A percentile compares a stretch with the other conserved stretches of the same genome.
These are phyloP conservation scores for Sitta carolinensis DNA, from an alignment of 2,797 vertebrate genomes.

Conservation along the genomic window DNA sequence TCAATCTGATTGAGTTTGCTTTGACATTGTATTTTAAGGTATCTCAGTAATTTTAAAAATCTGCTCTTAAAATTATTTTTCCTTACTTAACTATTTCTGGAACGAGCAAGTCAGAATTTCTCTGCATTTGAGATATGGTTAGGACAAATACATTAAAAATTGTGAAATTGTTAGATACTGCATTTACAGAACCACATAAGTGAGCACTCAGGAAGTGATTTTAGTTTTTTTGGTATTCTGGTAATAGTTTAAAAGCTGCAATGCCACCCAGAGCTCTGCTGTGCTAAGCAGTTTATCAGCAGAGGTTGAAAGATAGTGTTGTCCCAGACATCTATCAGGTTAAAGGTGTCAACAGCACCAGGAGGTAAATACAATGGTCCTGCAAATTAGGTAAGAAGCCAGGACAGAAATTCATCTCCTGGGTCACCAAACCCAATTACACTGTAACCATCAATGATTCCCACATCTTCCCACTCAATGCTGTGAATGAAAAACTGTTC, in stretches of 20 bases:
- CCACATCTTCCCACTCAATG: background rate
- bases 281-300: background rate
- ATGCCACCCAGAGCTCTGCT: background rate
- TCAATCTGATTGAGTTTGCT: background rate
- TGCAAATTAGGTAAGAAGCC: background rate
- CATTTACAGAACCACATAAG: background rate
- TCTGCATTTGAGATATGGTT: background rate
- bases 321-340: background rate
- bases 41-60: background rate
- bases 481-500: background rate
- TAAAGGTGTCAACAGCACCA: background rate
- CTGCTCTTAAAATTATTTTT: background rate
- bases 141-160: background rate
- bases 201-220: background rate
- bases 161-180: background rate
- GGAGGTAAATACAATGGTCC: background rate
- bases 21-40: background rate
- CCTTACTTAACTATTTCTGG: background rate
- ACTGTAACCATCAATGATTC: background rate
- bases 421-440: background rate
- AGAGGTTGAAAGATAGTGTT: background rate
- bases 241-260: background rate
- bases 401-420: background rate
- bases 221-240: background rate
- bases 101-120: background rate